phyloP scores from a whole-genome alignment of 2,888 invertebrate species.

The Ophioninae sp. region DNA sequence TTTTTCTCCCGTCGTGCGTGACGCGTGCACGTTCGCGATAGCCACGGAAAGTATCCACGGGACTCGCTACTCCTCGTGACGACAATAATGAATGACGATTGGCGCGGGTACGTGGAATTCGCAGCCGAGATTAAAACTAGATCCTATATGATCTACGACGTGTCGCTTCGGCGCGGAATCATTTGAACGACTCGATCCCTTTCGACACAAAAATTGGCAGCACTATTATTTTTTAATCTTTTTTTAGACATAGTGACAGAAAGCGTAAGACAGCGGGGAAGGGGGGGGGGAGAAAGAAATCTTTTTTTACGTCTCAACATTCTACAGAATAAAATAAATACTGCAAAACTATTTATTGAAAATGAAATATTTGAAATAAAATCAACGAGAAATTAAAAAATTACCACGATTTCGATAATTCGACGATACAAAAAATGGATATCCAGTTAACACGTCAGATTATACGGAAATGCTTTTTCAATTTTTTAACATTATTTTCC shows the following conservation, averaged over 20 bases:
- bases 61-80: background rate
- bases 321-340: background rate
- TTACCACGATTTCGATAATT: background rate
- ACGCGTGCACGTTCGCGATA: background rate
- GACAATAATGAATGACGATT: slow-evolving; percentile 37
- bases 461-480: too few species aligned
- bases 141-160: too few species aligned
- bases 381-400: background rate
- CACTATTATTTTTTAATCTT: background rate
- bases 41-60: slow-evolving; percentile 17
- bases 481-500: too few species aligned
- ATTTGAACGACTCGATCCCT: background rate
- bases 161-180: too few species aligned
- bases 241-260: background rate
- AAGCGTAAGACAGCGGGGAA: background rate
- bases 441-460: too few species aligned
- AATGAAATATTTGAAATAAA: background rate
- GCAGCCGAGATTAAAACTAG: too few species aligned
- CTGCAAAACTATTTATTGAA: background rate
- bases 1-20: background rate
- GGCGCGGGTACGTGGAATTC: slow-evolving; percentile 40
- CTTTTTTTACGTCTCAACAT: background rate
- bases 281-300: background rate
- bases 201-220: background rate
- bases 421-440: too few species aligned